Percentiles rank a stretch among this genome's conserved stretches.
Conservation (phyloP, 2,113 vertebrate genomes). For the Chascanopsetta lugubris region DNA sequence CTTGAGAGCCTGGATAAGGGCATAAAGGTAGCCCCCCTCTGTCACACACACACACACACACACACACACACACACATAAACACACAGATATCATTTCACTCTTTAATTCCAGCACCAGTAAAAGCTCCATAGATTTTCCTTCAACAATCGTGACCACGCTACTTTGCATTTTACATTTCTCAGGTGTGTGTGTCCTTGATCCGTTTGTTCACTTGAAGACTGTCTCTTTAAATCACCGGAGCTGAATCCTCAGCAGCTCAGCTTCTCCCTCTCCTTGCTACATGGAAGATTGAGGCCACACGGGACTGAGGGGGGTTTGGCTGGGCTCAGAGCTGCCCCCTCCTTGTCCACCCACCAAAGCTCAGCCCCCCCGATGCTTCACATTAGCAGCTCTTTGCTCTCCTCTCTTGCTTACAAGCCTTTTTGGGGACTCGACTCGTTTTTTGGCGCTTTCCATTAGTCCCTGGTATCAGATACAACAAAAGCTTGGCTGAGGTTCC, state of each 20-base stretch:
- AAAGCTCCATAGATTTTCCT: too few species aligned
- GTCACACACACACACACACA: not conserved
- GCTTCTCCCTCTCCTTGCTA: constrained; percentile 52
- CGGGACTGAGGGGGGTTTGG: constrained; percentile 61
- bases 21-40: constrained; percentile 96
- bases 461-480: too few species aligned
- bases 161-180: not conserved
- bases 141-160: too few species aligned
- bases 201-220: constrained; percentile 19
- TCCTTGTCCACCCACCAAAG: not conserved
- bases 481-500: too few species aligned
- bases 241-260: constrained; percentile 17
- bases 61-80: not conserved
- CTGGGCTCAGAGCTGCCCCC: constrained; percentile 19
- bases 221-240: constrained; percentile 14
- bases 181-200: constrained; percentile 5
- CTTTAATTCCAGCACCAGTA: too few species aligned
- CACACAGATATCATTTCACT: too few species aligned
- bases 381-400: too few species aligned
- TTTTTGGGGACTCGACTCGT: too few species aligned
- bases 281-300: constrained; percentile 50
- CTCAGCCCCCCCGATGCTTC: constrained; percentile 22
- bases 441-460: too few species aligned
- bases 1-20: constrained; percentile 92
- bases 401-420: constrained; percentile 4